Conservation (phyloP, 2,113 vertebrate species). For the Ailuropoda melanoleuca region DNA sequence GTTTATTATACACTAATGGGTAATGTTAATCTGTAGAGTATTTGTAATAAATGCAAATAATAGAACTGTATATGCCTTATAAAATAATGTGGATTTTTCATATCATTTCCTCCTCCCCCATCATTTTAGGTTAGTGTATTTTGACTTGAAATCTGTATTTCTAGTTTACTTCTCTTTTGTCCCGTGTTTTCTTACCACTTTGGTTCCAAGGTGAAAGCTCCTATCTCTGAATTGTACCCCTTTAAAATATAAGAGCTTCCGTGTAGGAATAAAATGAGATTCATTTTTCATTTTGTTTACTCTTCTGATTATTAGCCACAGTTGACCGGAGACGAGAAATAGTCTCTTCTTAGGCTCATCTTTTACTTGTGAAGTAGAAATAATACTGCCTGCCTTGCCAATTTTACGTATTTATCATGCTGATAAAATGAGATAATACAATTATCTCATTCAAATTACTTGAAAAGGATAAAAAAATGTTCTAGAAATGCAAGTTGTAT, state of each 20-base stretch:
- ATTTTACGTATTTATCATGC: not conserved
- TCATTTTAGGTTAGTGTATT: not conserved
- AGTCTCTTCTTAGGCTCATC: not conserved
- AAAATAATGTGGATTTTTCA: not conserved
- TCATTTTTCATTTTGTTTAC: constrained; percentile 21
- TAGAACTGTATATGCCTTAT: not conserved
- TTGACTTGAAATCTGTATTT: not conserved
- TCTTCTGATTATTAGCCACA: not conserved
- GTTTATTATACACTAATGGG: not conserved
- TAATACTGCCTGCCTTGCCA: not conserved
- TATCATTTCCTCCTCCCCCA: not conserved
- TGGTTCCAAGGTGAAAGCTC: not conserved
- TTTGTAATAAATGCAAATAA: not conserved
- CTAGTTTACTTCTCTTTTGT: not conserved
- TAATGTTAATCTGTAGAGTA: not conserved
- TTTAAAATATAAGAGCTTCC: not conserved
- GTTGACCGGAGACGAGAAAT: not conserved
- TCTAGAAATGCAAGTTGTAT: not conserved
- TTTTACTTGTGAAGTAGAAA: constrained; percentile 2
- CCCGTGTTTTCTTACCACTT: not conserved
- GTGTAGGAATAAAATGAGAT: not conserved
- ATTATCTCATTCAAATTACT: not conserved
- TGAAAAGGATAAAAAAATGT: constrained; percentile 25
- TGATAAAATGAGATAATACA: not conserved
- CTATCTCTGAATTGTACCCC: not conserved